Base-by-base conservation (phyloP, 2,113 vertebrate genomes). In the Anseranas semipalmata region DNA sequence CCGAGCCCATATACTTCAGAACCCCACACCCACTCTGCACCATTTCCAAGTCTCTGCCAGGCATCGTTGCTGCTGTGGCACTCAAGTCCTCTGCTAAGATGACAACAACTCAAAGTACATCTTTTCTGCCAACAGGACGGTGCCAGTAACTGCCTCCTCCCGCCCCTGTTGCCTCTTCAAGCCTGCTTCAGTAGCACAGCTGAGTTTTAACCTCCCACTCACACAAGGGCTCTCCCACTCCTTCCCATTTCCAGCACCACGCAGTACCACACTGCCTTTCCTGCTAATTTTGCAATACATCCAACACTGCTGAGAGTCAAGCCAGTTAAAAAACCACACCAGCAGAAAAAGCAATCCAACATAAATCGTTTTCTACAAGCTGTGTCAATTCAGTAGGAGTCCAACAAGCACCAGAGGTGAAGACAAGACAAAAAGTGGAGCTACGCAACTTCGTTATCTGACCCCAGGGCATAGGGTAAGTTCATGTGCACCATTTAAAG, bases 91-190 rank as follows among this genome's bases (percentile, higher is more conserved):
- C 48, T 19, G 37, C 59, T 80, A 70, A 92, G 45, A n/a, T n/a
- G n/a, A 52, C 89, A 92, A 59, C 33, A 89, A 68, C 77, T 92
- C 91, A 65, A 95, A 89, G 56, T 33, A 52, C 73, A 39, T 67
- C 62, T 84, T 68, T 28, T 71, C 59, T 96, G 76, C 84, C 83
- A 95, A 84, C 15, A 33, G 80, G 76, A 71, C 86, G 63, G 73
- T 37, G 70, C 43, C 73, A 71, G 70, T 12, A 15, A 15, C 15
- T 33, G 59, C 80, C 27, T 21, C 48, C 77, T 66, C 82, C 55
- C 46, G 78, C 74, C 39, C 20, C 2, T 11, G 1, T 1, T 72
- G 62, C 83, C 75, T 86, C 85, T 39, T 76, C 82, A 70, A 85
- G 81, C 20, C 81, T 17, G 10, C n/a, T 95, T 52, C 62, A 72